Evolutionary conservation across 2,888 invertebrate species (phyloP).

Genomic region (Automeris io): DNA sequence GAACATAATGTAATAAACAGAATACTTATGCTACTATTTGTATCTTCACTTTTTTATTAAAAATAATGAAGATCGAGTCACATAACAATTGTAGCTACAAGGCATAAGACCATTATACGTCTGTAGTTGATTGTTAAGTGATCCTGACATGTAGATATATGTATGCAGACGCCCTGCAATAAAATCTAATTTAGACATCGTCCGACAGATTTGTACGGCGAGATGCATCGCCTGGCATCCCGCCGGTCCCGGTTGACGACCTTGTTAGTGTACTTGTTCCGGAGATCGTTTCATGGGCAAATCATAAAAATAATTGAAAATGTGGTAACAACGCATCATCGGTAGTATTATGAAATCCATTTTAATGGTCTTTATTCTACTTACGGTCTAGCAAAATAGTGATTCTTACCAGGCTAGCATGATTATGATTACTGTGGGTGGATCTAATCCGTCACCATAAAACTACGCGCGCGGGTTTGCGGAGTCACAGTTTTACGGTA

Average conservation of each 20-base stretch:
- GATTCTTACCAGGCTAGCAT: no score
- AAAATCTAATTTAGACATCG: slow-evolving; percentile 76
- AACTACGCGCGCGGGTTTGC: no score
- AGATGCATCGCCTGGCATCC: slow-evolving; percentile 38
- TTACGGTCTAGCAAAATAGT: no score
- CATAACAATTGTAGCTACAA: slow-evolving; percentile 5
- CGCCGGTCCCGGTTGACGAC: slow-evolving; percentile 66
- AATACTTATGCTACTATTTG: slow-evolving; percentile 4
- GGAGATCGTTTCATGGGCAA: neutral
- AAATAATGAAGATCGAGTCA: no score
- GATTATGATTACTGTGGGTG: no score
- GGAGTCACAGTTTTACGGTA: no score
- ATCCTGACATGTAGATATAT: slow-evolving; percentile 36
- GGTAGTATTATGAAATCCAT: no score
- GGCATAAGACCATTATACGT: slow-evolving; percentile 2
- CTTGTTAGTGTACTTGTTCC: slow-evolving; percentile 23
- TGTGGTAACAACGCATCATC: no score
- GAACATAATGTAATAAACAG: no score
- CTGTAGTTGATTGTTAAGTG: slow-evolving; percentile 30
- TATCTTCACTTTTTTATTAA: no score
- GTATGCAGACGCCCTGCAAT: slow-evolving; percentile 67
- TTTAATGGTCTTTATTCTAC: no score
- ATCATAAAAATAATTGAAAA: neutral
- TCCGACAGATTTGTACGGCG: slow-evolving; percentile 67
- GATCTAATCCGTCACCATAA: no score